These are phyloP conservation scores for Gavialis gangeticus DNA, from an alignment of 2,113 vertebrate species.

Conservation along the genomic window DNA sequence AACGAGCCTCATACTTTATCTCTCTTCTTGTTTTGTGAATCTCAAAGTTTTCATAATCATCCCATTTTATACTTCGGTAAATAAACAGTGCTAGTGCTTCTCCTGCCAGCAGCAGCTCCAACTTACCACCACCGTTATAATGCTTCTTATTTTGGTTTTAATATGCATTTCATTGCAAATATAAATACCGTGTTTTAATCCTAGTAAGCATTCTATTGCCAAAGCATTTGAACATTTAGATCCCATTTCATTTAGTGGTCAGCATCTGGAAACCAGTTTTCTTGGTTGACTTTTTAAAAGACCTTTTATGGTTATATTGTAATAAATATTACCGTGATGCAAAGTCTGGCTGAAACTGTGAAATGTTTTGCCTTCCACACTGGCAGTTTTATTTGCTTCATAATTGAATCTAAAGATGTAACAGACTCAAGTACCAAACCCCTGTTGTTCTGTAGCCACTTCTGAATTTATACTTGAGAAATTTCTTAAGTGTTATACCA, in stretches of 20 bases:
- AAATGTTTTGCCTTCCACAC: neutral
- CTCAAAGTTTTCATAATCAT: neutral
- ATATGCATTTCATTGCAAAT: constrained; percentile 15
- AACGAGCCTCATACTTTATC: too few relatives aligned
- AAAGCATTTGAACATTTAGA: constrained; percentile 42
- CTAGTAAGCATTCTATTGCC: neutral
- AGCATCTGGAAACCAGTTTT: constrained; percentile 45
- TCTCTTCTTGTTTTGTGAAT: neutral
- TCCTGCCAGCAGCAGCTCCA: neutral
- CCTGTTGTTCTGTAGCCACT: neutral
- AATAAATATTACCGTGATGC: constrained; percentile 10
- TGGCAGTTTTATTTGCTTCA: neutral
- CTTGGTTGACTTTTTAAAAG: constrained; percentile 52
- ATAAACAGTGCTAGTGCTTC: neutral
- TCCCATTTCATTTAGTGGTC: constrained; percentile 41
- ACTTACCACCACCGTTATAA: neutral
- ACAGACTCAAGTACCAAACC: neutral
- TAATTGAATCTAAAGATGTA: neutral
- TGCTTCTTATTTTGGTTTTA: neutral
- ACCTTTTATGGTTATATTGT: constrained; percentile 54
- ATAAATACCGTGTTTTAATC: neutral
- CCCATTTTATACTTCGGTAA: neutral
- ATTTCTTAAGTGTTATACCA: neutral
- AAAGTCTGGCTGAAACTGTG: neutral
- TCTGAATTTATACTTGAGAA: neutral